Evolutionary conservation across 2,113 vertebrate genomes (phyloP).

Genomic region (Rhegmatorhina hoffmannsi): DNA sequence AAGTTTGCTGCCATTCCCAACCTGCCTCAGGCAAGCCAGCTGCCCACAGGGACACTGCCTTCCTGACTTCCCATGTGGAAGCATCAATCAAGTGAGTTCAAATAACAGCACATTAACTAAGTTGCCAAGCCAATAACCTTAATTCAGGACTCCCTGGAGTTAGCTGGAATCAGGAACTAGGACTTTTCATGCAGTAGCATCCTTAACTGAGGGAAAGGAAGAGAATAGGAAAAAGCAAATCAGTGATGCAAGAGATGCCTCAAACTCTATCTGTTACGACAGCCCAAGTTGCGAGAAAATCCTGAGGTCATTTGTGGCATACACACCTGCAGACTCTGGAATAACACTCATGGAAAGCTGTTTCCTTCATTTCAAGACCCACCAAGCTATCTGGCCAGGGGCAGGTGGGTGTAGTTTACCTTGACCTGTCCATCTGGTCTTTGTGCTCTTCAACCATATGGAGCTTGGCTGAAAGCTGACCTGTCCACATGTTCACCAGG

Average conservation of each 20-base stretch:
- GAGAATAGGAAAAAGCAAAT: neutral
- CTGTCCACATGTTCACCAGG: neutral
- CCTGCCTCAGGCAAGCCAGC: neutral
- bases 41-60: neutral
- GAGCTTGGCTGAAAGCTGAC: neutral
- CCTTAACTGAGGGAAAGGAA: neutral
- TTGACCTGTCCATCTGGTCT: neutral
- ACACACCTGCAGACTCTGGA: neutral
- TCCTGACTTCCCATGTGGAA: neutral
- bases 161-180: neutral
- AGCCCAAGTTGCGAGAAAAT: neutral
- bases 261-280: neutral
- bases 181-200: neutral
- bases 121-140: neutral
- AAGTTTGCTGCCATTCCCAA: neutral
- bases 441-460: fast-evolving
- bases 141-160: neutral
- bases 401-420: neutral
- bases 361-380: neutral
- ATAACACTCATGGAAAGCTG: fast-evolving
- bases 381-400: fast-evolving
- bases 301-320: neutral
- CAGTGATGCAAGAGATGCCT: neutral
- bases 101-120: neutral
- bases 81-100: neutral